These are phyloP conservation scores for Agonopterix subpropinquella DNA, from an alignment of 2,888 invertebrate species.

Conservation along the genomic window DNA sequence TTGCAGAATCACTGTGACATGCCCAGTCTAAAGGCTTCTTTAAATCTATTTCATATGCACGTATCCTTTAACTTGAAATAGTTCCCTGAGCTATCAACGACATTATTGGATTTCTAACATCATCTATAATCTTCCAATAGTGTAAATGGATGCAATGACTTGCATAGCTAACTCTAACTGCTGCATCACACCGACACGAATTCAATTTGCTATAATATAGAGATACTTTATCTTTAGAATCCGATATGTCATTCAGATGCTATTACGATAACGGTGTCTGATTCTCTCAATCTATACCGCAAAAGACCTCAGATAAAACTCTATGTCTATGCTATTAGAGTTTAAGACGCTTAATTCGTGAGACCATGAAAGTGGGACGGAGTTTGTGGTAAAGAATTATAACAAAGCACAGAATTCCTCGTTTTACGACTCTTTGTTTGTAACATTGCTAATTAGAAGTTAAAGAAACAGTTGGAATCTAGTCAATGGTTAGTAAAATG, in stretches of 20 bases:
- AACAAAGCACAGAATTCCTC: neutral
- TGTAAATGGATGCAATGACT: neutral
- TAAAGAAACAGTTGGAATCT: neutral
- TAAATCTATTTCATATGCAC: no score
- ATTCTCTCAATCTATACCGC: neutral
- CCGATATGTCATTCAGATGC: conserved; percentile 2
- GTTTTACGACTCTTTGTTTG: neutral
- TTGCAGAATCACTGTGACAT: no score
- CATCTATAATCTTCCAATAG: no score
- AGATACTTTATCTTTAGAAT: conserved; percentile 1
- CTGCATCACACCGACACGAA: neutral
- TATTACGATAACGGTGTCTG: conserved; percentile 2
- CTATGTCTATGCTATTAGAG: no score
- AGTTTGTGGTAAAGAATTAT: no score
- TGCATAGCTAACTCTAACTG: neutral
- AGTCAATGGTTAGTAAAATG: neutral
- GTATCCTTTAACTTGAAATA: no score
- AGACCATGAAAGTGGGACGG: neutral
- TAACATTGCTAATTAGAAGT: neutral
- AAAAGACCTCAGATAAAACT: neutral
- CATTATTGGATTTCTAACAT: no score
- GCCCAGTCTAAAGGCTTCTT: no score
- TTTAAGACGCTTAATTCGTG: no score
- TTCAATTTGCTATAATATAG: neutral
- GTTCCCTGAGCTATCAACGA: no score